A percentile compares a stretch with the other conserved stretches of the same genome.
Conservation (phyloP, 2,797 vertebrate species). For the Argyrosomus regius region DNA sequence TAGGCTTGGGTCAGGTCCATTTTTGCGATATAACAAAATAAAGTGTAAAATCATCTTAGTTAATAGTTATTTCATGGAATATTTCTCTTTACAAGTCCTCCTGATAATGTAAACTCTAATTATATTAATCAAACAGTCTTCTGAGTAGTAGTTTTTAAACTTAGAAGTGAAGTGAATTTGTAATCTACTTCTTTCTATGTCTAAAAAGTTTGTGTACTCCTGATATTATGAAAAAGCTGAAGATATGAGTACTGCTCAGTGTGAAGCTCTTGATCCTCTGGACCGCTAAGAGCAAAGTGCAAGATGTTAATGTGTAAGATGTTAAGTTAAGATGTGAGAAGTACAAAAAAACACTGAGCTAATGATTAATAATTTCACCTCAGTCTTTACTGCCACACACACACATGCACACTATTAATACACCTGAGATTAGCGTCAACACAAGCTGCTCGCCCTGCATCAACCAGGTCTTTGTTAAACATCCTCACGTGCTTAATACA, state of each 20-base stretch:
- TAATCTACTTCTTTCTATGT: neutral
- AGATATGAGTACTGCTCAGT: neutral
- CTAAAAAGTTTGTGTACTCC: neutral
- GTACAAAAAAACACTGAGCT: constrained; percentile 66
- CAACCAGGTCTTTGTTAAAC: constrained; percentile 39
- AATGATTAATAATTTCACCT: constrained; percentile 66
- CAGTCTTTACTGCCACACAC: constrained; percentile 46
- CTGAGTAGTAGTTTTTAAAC: neutral
- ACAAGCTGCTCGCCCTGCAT: constrained; percentile 62
- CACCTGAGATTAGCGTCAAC: constrained; percentile 63
- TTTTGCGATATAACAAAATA: neutral
- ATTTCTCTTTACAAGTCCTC: neutral
- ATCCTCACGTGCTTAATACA: constrained; percentile 36
- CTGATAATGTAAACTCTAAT: neutral
- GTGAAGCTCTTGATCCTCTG: neutral
- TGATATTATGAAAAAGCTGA: neutral
- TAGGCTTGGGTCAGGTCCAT: neutral
- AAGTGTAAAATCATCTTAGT: neutral
- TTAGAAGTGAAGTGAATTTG: neutral
- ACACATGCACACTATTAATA: constrained; percentile 69
- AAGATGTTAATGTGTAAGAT: constrained; percentile 56
- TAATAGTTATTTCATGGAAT: neutral
- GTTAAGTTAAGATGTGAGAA: constrained; percentile 13
- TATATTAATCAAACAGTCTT: neutral
- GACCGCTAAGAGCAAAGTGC: constrained; percentile 48